Percentiles rank a stretch among this genome's conserved stretches.
Conservation (phyloP, 2,113 vertebrate species). For the Chrysemys picta region DNA sequence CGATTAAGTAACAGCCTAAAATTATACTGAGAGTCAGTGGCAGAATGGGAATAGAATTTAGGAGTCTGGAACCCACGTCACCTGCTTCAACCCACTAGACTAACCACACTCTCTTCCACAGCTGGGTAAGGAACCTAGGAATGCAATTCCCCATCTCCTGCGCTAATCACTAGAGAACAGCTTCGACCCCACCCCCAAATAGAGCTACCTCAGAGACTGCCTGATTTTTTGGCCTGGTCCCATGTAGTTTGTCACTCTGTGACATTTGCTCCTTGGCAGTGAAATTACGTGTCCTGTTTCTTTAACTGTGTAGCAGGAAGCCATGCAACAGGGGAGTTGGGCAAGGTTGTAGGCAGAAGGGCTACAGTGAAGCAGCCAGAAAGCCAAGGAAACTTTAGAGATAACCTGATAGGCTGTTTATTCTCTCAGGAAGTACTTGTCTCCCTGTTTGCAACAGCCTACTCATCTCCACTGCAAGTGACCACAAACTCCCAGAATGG, state of each 20-base stretch:
- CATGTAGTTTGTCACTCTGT: not conserved
- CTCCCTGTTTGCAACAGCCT: not conserved
- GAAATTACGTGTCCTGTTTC: not conserved
- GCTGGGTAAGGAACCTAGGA: not conserved
- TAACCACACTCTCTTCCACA: not conserved
- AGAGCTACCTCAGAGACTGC: not conserved
- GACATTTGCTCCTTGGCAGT: not conserved
- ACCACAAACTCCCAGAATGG: not conserved
- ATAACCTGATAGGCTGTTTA: not conserved
- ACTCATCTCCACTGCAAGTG: accelerated
- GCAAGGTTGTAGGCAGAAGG: not conserved
- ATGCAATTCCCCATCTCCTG: not conserved
- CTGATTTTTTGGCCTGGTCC: not conserved
- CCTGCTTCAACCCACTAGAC: not conserved
- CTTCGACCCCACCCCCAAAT: not conserved
- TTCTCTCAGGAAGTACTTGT: not conserved
- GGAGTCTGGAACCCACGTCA: not conserved
- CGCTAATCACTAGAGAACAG: not conserved
- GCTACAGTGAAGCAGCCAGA: not conserved
- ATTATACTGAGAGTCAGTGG: not conserved
- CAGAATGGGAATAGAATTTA: not conserved
- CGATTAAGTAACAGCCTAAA: not conserved
- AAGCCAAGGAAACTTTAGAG: not conserved
- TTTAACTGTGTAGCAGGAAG: not conserved
- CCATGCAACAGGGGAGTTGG: not conserved